phyloP scores from a whole-genome alignment of 2,797 vertebrate genomes.

The Enteromius fasciolatus region DNA sequence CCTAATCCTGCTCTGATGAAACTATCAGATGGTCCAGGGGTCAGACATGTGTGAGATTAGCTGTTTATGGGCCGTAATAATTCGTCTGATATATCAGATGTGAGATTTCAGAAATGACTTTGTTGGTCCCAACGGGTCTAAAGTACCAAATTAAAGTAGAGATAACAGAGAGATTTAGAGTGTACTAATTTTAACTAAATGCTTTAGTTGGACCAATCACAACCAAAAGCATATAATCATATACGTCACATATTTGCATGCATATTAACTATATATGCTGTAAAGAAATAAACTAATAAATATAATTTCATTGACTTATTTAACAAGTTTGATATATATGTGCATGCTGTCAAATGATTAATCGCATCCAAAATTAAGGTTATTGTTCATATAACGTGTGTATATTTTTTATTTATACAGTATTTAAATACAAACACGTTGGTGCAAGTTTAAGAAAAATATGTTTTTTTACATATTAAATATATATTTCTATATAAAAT shows the following conservation, averaged over 20 bases:
- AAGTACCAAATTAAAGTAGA: constrained; percentile 6
- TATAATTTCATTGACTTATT: background rate
- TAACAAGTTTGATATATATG: background rate
- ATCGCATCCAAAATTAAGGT: no score
- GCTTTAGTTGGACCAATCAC: background rate
- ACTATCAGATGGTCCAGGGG: background rate
- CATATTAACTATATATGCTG: background rate
- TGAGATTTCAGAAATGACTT: background rate
- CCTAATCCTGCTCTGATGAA: constrained; percentile 1
- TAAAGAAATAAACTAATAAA: background rate
- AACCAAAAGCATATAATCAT: background rate
- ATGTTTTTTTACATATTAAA: no score
- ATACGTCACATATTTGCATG: background rate
- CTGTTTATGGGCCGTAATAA: constrained; percentile 24
- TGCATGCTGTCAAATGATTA: no score
- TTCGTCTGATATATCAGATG: background rate
- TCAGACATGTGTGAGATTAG: constrained; percentile 27
- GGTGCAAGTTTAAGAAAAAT: no score
- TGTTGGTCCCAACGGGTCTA: background rate
- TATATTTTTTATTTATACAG: no score
- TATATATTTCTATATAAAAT: no score
- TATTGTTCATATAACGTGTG: no score
- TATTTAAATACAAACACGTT: no score
- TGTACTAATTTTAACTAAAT: background rate
- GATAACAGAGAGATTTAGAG: background rate